A percentile compares a stretch with the other conserved stretches of the same genome.
These are phyloP conservation scores for Phymorhynchus buccinoides DNA, from an alignment of 1,140 invertebrate species.

Conservation along the genomic window DNA sequence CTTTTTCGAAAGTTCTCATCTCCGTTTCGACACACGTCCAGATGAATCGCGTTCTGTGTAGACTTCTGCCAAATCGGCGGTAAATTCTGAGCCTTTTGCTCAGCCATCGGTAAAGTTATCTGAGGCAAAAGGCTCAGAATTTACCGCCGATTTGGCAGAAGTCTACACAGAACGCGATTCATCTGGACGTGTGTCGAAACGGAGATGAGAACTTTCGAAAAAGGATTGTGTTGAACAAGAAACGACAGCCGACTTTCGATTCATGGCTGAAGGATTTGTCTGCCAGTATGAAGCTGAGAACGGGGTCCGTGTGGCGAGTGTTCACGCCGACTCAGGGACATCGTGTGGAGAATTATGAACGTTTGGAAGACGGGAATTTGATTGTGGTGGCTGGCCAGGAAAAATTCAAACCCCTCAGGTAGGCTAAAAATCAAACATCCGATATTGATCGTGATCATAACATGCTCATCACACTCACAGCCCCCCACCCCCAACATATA, in stretches of 20 bases:
- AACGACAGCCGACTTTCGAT: constrained; percentile 53
- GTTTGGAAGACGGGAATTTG: constrained; percentile 51
- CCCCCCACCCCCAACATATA: too few species aligned
- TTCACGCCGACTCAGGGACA: constrained; percentile 53
- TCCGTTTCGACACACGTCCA: constrained; percentile 55
- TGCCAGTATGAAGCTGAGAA: constrained; percentile 44
- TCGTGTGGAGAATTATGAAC: constrained; percentile 44
- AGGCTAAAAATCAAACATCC: too few species aligned
- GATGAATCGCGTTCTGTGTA: constrained; percentile 48
- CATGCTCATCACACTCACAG: too few species aligned
- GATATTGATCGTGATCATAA: too few species aligned
- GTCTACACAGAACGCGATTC: constrained; percentile 45
- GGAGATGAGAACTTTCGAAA: constrained; percentile 51
- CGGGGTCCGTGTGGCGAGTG: constrained; percentile 53
- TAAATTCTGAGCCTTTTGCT: constrained; percentile 22
- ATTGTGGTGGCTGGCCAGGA: constrained; percentile 58
- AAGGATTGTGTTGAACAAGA: constrained; percentile 49
- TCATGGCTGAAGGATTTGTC: constrained; percentile 54
- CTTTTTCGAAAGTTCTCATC: constrained; percentile 48
- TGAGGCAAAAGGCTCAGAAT: neutral
- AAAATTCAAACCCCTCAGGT: constrained; percentile 54
- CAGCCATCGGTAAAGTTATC: neutral
- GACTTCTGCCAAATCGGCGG: constrained; percentile 47
- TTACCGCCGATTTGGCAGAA: constrained; percentile 48
- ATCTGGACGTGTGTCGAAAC: constrained; percentile 55